phyloP scores from a whole-genome alignment of 2,113 vertebrate genomes.

The Ifrita kowaldi region DNA sequence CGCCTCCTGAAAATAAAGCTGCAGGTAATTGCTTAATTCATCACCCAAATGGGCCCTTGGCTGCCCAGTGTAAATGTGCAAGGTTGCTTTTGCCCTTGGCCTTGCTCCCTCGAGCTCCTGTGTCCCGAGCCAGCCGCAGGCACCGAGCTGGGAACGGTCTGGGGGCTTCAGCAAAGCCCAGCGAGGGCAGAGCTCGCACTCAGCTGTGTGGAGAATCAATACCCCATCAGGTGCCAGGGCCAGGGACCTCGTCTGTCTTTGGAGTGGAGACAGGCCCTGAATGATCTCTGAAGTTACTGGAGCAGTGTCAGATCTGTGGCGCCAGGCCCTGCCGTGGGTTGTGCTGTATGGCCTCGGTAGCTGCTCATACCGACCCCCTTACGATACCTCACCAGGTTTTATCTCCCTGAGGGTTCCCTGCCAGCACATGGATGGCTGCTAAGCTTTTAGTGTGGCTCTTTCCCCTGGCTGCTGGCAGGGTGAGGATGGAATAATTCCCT shows the following conservation, averaged over 20 bases:
- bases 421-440: neutral
- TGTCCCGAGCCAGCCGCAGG: rapidly evolving
- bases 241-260: neutral
- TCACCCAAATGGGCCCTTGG: neutral
- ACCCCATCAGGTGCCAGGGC: neutral
- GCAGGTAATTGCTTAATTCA: neutral
- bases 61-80: neutral
- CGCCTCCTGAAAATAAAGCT: neutral
- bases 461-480: neutral
- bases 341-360: neutral
- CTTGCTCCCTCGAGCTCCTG: neutral
- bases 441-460: neutral
- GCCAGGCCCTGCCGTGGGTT: neutral
- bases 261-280: neutral
- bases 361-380: neutral
- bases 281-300: neutral
- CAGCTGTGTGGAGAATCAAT: neutral
- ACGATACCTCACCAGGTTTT: neutral
- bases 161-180: neutral
- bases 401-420: neutral
- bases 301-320: neutral
- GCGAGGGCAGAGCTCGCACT: neutral
- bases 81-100: neutral
- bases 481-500: neutral
- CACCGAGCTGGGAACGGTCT: rapidly evolving